Base-by-base conservation (phyloP, 1,140 invertebrate genomes). In the Aphelinus atriplicis region DNA sequence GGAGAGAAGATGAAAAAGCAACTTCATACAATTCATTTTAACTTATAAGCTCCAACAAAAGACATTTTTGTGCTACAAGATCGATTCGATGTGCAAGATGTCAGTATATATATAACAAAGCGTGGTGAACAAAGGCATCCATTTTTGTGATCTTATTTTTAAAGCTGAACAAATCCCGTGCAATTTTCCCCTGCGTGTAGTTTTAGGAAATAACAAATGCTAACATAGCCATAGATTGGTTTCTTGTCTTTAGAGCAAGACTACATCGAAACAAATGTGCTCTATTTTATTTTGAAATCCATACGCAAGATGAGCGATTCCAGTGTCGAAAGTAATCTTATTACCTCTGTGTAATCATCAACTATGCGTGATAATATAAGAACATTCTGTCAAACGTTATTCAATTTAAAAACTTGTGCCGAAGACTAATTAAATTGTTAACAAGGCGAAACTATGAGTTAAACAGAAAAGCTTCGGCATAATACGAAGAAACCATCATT, bases 171-270 rank as follows among this genome's bases (percentile, higher is more conserved):
- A 64, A 73, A 77, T 70, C 62, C 73, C 60, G 78, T 78, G 78
- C 78, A 78, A 78, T 78, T 74, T 48, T 71, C 48, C 58, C 67
- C 65, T 78, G 56, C 73, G 58, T 63, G 55, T 76, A 78, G 66
- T 69, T 73, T 43, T 67, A 71, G 69, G 56, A 66, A 76, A 63
- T 60, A 77, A 26, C 26, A 26, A 26, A 76, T 69, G 75, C 75
- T 77, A 68, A 77, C 45, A 63, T 66, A 77, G 66, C 75, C 71
- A 77, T 77, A 77, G 75, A 77, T 58, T 69, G 71, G 71, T 77
- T 58, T 72, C 57, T 67, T 76, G 45, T 67, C 56, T 42, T 4
- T 4, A 53, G 51, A 60, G 42, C 53, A 63, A 51, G 10, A 7
- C 10, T 47, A 74, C 53, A 71, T 62, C 63, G 26, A 43, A 63